These are phyloP conservation scores for Drosophila histrio DNA, from an alignment of 2,888 invertebrate species.

Conservation along the genomic window DNA sequence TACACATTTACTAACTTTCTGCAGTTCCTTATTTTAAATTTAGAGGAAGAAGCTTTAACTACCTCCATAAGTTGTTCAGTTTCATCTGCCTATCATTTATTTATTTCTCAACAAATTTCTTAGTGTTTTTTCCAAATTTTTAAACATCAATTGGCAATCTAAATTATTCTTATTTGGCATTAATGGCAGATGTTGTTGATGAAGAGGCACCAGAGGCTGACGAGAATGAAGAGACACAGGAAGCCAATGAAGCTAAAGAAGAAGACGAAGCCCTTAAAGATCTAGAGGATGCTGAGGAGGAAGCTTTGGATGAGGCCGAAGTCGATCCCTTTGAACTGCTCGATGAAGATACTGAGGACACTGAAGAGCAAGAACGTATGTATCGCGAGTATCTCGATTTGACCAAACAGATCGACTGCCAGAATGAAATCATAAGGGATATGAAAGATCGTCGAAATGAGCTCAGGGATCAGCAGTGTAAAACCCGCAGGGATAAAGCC, in stretches of 20 bases:
- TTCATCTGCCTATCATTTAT: neutral
- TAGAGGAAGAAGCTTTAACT: too few relatives aligned
- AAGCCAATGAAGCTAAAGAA: neutral
- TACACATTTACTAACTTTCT: too few relatives aligned
- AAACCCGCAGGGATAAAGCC: constrained; percentile 55
- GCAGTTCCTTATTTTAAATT: too few relatives aligned
- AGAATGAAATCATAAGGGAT: constrained; percentile 28
- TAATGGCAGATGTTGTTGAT: constrained; percentile 3
- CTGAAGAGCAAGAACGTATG: constrained; percentile 31
- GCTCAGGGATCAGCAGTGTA: constrained; percentile 45
- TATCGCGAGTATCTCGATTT: constrained; percentile 37
- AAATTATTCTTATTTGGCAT: constrained; percentile 2
- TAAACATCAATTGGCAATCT: neutral
- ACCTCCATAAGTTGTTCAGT: too few relatives aligned
- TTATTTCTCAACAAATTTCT: neutral
- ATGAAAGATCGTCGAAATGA: constrained; percentile 1
- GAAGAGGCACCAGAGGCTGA: neutral
- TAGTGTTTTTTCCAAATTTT: neutral
- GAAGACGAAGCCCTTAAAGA: constrained; percentile 10
- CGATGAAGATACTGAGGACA: constrained; percentile 17
- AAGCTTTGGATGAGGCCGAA: constrained; percentile 9
- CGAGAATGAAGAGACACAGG: neutral
- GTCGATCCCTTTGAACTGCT: constrained; percentile 47
- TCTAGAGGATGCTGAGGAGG: constrained; percentile 14
- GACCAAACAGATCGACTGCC: constrained; percentile 42